These are phyloP conservation scores for Zaprionus capensis DNA, from an alignment of 1,140 invertebrate species.

Conservation along the genomic window DNA sequence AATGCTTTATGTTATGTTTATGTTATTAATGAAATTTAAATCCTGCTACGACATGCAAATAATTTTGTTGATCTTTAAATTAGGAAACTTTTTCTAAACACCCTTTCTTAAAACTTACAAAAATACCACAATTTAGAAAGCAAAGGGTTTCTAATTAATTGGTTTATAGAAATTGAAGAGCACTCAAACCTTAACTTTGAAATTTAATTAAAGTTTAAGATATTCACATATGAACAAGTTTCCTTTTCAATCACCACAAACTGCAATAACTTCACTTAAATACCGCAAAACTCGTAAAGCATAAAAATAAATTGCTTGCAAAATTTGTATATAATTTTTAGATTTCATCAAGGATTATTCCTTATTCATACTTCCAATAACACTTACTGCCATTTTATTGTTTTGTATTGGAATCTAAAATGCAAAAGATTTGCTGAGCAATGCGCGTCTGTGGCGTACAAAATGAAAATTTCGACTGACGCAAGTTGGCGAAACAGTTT, in stretches of 20 bases:
- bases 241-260: neutral
- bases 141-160: too few species aligned
- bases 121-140: neutral
- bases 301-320: neutral
- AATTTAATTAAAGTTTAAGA: neutral
- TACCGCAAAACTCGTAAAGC: neutral
- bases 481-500: constrained; percentile 79
- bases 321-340: neutral
- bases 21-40: too few species aligned
- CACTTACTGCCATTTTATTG: constrained; percentile 77
- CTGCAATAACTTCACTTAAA: neutral
- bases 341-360: constrained; percentile 14
- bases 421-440: constrained; percentile 42
- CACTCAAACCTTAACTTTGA: too few species aligned
- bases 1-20: too few species aligned
- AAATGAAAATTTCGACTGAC: constrained; percentile 78
- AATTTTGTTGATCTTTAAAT: constrained; percentile 27
- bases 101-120: neutral
- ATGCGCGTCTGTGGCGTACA: constrained; percentile 65
- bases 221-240: neutral
- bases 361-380: constrained; percentile 5
- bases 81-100: neutral
- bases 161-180: too few species aligned
- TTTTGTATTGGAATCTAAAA: constrained; percentile 44
- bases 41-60: neutral